Conservation (phyloP, 2,888 invertebrate genomes). For the Ichneumon xanthorius region DNA sequence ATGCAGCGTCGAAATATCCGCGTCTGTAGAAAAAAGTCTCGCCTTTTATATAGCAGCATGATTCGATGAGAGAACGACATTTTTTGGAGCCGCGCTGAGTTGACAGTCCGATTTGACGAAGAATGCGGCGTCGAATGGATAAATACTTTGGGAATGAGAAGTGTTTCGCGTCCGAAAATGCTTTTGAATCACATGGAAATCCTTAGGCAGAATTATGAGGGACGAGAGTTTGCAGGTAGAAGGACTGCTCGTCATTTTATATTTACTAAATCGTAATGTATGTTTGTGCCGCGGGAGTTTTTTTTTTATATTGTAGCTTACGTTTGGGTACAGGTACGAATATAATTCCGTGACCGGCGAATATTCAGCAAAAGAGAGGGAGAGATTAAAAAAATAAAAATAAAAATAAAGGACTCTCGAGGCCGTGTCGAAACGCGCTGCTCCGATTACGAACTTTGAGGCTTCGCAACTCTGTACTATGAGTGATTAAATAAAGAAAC, state of each 20-base stretch:
- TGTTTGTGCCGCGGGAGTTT: slow-evolving; percentile 72
- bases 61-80: slow-evolving; percentile 12
- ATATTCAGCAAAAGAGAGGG: slow-evolving; percentile 31
- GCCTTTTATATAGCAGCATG: slow-evolving; percentile 41
- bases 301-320: slow-evolving; percentile 72
- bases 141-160: slow-evolving; percentile 33
- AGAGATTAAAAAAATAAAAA: slow-evolving; percentile 25
- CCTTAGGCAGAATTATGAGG: slow-evolving; percentile 55
- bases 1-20: slow-evolving; percentile 38
- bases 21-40: slow-evolving; percentile 26
- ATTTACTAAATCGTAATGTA: slow-evolving; percentile 64
- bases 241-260: slow-evolving; percentile 65
- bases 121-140: slow-evolving; percentile 40
- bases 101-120: slow-evolving; percentile 13
- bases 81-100: slow-evolving; percentile 34
- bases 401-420: slow-evolving; percentile 32
- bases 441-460: slow-evolving; percentile 62
- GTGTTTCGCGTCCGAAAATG: slow-evolving; percentile 40
- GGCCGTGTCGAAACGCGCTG: slow-evolving; percentile 28
- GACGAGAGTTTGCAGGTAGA: slow-evolving; percentile 54
- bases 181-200: slow-evolving; percentile 20
- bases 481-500: slow-evolving; percentile 65
- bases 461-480: slow-evolving; percentile 63
- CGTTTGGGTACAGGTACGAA: slow-evolving; percentile 60
- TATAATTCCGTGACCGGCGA: slow-evolving; percentile 45